A percentile compares a stretch with the other conserved stretches of the same genome.
These are phyloP conservation scores for Lycaon pictus DNA, from an alignment of 2,113 vertebrate species.

Conservation along the genomic window DNA sequence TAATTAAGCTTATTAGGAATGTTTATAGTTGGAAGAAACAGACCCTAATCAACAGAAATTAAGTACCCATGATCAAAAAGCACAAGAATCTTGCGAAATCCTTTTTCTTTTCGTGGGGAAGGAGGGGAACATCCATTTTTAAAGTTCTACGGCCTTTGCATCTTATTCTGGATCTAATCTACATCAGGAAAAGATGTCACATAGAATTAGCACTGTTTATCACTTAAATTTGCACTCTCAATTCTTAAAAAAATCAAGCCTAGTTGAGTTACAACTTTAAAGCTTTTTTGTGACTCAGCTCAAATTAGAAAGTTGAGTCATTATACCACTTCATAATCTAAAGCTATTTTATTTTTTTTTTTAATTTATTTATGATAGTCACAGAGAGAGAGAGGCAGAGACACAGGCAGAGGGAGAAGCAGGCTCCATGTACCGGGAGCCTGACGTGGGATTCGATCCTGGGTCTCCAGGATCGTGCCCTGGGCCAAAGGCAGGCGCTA, in stretches of 20 bases:
- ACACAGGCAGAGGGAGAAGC: no score
- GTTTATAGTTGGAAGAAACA: background rate
- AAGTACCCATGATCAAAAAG: background rate
- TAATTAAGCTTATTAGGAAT: slow-evolving; percentile 38
- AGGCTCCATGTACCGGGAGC: no score
- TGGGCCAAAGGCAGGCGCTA: no score
- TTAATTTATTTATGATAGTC: no score
- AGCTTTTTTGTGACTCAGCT: slow-evolving; percentile 39
- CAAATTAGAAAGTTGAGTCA: slow-evolving; percentile 36
- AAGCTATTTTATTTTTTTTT: background rate
- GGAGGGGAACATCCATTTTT: background rate
- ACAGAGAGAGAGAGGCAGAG: no score
- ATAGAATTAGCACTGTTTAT: background rate
- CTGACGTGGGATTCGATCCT: no score
- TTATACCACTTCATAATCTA: slow-evolving; percentile 36
- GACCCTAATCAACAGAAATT: background rate
- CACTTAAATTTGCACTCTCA: background rate
- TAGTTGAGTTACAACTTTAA: background rate
- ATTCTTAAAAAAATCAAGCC: slow-evolving; percentile 1
- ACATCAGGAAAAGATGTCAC: background rate
- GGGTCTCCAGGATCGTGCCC: no score
- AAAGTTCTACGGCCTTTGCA: background rate
- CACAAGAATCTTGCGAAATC: background rate
- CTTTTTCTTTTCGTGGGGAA: background rate
- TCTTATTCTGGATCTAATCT: background rate